A percentile compares a stretch with the other conserved stretches of the same genome.
These are phyloP conservation scores for Lysiphlebus fabarum DNA, from an alignment of 1,140 invertebrate genomes.

Conservation along the genomic window DNA sequence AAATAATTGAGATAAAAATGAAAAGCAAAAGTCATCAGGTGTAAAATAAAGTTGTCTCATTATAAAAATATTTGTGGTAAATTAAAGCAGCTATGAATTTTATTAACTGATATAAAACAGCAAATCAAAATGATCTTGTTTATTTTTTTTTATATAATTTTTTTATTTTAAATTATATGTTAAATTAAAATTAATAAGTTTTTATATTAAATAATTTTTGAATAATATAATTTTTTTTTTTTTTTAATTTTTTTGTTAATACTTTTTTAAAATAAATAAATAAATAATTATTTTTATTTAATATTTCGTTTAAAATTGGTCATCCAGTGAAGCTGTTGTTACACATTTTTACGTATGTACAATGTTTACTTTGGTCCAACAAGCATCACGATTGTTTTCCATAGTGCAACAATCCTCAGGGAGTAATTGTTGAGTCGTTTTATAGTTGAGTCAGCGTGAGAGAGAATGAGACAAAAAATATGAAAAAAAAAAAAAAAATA, in stretches of 20 bases:
- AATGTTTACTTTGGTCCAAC: constrained; percentile 27
- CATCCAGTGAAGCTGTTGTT: constrained; percentile 10
- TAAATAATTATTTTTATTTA: constrained; percentile 15
- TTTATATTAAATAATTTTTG: too few relatives aligned
- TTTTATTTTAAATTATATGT: too few relatives aligned
- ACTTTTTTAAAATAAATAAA: not conserved
- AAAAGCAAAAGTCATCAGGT: constrained; percentile 25
- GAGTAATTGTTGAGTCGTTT: constrained; percentile 48
- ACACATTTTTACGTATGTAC: constrained; percentile 8
- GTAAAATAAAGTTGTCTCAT: constrained; percentile 22
- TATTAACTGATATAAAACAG: too few relatives aligned
- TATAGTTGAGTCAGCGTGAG: constrained; percentile 44
- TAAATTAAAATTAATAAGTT: too few relatives aligned
- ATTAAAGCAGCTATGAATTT: constrained; percentile 4
- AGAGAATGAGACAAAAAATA: constrained; percentile 28
- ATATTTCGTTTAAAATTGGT: constrained; percentile 1
- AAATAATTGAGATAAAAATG: constrained; percentile 12
- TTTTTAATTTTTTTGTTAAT: too few relatives aligned
- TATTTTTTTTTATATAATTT: too few relatives aligned
- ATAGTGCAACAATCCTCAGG: constrained; percentile 40
- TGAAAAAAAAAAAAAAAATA: too few relatives aligned
- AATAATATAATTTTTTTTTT: too few relatives aligned
- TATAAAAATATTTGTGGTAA: constrained; percentile 7
- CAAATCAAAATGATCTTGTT: too few relatives aligned
- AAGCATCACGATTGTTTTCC: constrained; percentile 41